Base-by-base conservation (phyloP, 2,113 vertebrate species). In the Prionailurus bengalensis region DNA sequence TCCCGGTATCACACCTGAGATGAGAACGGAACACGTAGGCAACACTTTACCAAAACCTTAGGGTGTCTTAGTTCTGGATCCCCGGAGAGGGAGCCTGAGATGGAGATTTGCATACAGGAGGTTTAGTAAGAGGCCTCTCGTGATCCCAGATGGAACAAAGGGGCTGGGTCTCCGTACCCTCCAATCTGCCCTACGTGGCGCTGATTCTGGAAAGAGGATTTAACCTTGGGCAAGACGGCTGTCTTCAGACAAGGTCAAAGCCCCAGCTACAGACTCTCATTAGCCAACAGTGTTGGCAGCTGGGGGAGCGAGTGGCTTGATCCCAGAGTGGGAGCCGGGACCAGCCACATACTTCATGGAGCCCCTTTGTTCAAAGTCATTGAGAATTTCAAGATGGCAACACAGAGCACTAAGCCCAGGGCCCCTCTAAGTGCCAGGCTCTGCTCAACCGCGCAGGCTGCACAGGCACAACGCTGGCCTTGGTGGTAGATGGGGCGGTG, bases 401-500 rank as follows among this genome's bases (percentile, higher is more conserved):
- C 27, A 10, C 19, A 14, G 1, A 7, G 33, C 2, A 29, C 8
- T 16, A 39, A 53, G 12, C 74, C 19, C 0, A 3, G n/a, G 36
- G 17, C 55, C 55, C 17, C 89, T 61, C 48, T 29, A 5, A 25
- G 7, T 12, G 5, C 1, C 1, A 1, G 12, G 5, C 45, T 27
- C 74, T 21, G 15, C 45, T 29, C 33, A 12, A 12, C 8, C 6
- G 1, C 12, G 29, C 5, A 29, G 31, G 19, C 10, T 7, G 1
- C 48, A 11, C 11, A 1, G 16, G 27, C 5, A 3, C 0, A 3
- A 25, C 29, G 45, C 21, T 36, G 45, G 10, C 42, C 7, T 9
- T 2, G 4, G 2, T 9, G n/a, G 33, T 7, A 11, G 58, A 36
- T 19, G 1, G 6, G 21, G 36, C 0, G 1, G 14, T 33, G 2